A percentile compares a stretch with the other conserved stretches of the same genome.
phyloP scores from a whole-genome alignment of 2,888 invertebrate species.

The Torymus texanus region DNA sequence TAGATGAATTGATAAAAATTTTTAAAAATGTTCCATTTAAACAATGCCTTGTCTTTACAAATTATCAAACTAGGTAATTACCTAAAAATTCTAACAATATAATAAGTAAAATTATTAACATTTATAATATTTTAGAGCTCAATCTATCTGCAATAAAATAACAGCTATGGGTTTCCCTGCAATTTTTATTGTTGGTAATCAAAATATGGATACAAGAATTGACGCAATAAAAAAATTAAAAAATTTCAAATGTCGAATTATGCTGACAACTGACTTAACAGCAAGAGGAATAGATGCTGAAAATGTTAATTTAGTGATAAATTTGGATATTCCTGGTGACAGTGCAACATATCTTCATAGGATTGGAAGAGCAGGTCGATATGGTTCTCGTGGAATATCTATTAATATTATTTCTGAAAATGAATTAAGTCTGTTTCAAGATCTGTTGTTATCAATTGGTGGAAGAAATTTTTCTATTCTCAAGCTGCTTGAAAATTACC shows the following conservation, averaged over 20 bases:
- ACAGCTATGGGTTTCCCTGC: conserved; percentile 86
- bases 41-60: conserved; percentile 94
- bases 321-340: conserved; percentile 90
- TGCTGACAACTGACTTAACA: conserved; percentile 93
- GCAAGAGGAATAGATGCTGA: conserved; percentile 96
- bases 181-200: conserved; percentile 85
- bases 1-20: conserved; percentile 81
- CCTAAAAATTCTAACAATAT: conserved; percentile 7
- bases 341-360: conserved; percentile 93
- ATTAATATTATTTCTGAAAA: conserved; percentile 84
- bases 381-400: conserved; percentile 89
- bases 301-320: conserved; percentile 94
- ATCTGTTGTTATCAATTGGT: conserved; percentile 79
- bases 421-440: conserved; percentile 79
- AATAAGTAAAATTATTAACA: conserved; percentile 20
- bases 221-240: conserved; percentile 86
- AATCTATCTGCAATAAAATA: conserved; percentile 85
- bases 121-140: conserved; percentile 78
- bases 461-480: conserved; percentile 76
- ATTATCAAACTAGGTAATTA: conserved; percentile 84
- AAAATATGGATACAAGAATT: conserved; percentile 86
- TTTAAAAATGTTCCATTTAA: conserved; percentile 86
- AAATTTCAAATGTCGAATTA: conserved; percentile 87
- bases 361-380: conserved; percentile 96
- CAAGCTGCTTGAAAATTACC: conserved; percentile 73